A percentile compares a stretch with the other conserved stretches of the same genome.
Evolutionary conservation across 1,140 invertebrate species (phyloP).

Genomic region (Musca domestica): DNA sequence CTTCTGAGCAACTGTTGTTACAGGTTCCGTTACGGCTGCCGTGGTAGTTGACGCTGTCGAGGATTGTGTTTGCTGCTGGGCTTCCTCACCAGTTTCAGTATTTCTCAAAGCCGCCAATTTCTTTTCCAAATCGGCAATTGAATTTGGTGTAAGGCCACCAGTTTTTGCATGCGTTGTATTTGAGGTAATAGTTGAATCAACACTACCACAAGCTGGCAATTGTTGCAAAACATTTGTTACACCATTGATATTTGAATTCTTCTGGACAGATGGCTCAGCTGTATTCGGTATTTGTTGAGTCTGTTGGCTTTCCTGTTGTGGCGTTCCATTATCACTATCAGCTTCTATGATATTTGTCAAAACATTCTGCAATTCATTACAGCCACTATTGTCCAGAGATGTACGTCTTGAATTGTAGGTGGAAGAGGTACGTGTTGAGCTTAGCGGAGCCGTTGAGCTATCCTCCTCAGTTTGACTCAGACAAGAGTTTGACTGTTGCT

Average conservation of each 20-base stretch:
- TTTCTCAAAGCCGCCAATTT: conserved; percentile 49
- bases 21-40: too few species aligned
- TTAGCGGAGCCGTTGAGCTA: conserved; percentile 40
- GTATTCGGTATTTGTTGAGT: background rate
- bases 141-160: conserved; percentile 38
- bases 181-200: background rate
- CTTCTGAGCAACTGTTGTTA: background rate
- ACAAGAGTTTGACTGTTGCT: conserved; percentile 1
- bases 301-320: background rate
- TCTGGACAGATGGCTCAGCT: background rate
- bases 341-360: conserved; percentile 36
- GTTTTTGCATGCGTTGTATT: background rate
- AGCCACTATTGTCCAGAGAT: conserved; percentile 48
- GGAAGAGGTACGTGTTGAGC: conserved; percentile 46
- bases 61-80: background rate
- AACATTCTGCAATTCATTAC: conserved; percentile 42
- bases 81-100: conserved; percentile 31
- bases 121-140: conserved; percentile 49
- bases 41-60: too few species aligned
- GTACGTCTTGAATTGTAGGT: conserved; percentile 51
- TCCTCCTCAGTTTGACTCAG: too few species aligned
- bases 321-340: background rate
- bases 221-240: conserved; percentile 33
- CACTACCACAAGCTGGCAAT: background rate
- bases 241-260: conserved; percentile 44